These are phyloP conservation scores for Passer montanus DNA, from an alignment of 2,113 vertebrate genomes.

Conservation along the genomic window DNA sequence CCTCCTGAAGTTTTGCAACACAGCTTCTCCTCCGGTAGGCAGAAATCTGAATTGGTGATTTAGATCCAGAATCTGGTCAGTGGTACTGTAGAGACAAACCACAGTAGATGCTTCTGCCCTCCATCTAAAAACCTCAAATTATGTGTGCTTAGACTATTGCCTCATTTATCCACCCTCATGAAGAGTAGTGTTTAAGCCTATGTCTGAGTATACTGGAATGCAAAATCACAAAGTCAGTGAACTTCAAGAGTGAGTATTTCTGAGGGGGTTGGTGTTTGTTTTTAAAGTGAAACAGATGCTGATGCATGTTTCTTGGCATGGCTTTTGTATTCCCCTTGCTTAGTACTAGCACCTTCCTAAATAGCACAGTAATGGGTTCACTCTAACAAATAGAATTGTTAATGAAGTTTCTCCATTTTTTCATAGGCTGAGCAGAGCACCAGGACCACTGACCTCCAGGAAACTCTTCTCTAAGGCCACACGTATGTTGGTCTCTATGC, in stretches of 20 bases:
- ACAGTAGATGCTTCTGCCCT: neutral
- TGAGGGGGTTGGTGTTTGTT: neutral
- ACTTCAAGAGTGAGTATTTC: neutral
- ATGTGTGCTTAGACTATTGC: neutral
- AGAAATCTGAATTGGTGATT: neutral
- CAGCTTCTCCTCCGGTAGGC: neutral
- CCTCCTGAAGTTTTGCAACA: neutral
- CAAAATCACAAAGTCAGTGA: neutral
- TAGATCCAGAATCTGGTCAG: neutral
- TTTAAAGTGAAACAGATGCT: neutral
- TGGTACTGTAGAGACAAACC: neutral
- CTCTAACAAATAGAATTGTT: neutral
- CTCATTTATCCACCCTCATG: neutral
- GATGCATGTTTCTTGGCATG: neutral
- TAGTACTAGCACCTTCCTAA: neutral
- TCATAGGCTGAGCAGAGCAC: neutral
- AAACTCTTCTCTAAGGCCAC: constrained; percentile 99
- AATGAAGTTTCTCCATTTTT: neutral
- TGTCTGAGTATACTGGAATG: neutral
- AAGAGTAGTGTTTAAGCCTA: neutral
- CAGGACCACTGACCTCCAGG: constrained; percentile 86
- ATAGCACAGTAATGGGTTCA: neutral
- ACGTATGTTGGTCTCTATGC: constrained; percentile 99
- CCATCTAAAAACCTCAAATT: neutral
- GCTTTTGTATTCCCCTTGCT: neutral